Conservation (phyloP, 53 echinoderm and acorn worm species). For the Patiria pectinifera region DNA sequence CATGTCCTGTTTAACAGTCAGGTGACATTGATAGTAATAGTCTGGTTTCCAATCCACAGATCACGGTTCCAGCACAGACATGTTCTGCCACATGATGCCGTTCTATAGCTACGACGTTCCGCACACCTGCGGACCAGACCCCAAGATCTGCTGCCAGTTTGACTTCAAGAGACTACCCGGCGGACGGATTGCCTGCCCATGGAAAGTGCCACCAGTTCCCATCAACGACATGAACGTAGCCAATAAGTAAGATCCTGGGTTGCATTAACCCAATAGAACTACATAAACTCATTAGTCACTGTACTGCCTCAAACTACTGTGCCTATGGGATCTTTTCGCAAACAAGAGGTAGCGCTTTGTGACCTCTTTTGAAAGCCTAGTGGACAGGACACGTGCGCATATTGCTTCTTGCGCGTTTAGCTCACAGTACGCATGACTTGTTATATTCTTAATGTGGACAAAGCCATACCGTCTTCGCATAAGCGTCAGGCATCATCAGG, state of each 20-base stretch:
- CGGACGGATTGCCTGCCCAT: constrained; percentile 86
- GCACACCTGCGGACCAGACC: constrained; percentile 97
- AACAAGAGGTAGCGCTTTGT: too few relatives aligned
- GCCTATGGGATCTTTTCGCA: too few relatives aligned
- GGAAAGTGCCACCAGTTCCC: constrained; percentile 89
- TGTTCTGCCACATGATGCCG: constrained; percentile 99
- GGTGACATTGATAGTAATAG: neutral
- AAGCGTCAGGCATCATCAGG: too few relatives aligned
- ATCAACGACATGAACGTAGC: constrained; percentile 86
- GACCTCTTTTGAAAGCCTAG: too few relatives aligned
- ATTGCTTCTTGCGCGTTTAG: too few relatives aligned
- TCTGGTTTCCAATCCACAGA: constrained; percentile 62
- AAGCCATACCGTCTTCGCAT: too few relatives aligned
- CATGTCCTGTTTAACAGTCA: neutral
- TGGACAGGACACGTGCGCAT: too few relatives aligned
- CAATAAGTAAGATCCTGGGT: constrained; percentile 68
- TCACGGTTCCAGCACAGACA: constrained; percentile 93
- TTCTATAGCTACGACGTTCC: constrained; percentile 98
- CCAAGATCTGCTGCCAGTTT: constrained; percentile 95
- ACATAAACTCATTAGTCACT: too few relatives aligned
- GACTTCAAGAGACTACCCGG: constrained; percentile 96
- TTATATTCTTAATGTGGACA: too few relatives aligned
- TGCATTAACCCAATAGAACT: neutral
- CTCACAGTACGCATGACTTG: too few relatives aligned
- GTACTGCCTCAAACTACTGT: too few relatives aligned